phyloP scores from a whole-genome alignment of 2,113 vertebrate genomes.

The Rhinolophus ferrumequinum region DNA sequence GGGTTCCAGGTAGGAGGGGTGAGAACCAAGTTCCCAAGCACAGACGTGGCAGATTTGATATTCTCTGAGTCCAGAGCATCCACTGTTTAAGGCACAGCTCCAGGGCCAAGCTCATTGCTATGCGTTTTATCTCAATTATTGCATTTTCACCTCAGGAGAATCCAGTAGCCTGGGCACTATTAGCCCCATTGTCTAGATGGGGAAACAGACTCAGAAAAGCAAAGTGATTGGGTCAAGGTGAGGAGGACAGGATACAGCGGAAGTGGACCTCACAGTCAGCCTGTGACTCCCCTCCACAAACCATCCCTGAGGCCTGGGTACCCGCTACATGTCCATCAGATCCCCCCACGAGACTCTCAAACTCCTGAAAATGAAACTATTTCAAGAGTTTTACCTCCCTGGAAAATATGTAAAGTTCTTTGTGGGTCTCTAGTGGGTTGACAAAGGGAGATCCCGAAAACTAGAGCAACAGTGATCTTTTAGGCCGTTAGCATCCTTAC shows the following conservation, averaged over 20 bases:
- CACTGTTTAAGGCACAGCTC: neutral
- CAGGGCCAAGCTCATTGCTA: neutral
- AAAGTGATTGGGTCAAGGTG: neutral
- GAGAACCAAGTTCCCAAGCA: neutral
- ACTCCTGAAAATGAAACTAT: neutral
- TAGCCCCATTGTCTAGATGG: neutral
- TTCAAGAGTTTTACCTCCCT: neutral
- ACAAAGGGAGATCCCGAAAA: neutral
- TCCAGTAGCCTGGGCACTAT: neutral
- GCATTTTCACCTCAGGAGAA: neutral
- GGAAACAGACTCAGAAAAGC: neutral
- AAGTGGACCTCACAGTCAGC: neutral
- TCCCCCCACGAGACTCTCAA: neutral
- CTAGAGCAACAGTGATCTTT: accelerated
- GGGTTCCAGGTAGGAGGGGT: neutral
- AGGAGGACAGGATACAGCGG: neutral
- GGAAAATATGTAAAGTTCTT: neutral
- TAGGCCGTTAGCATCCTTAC: neutral
- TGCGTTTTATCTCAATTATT: neutral
- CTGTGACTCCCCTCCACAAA: neutral
- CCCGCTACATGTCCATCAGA: accelerated
- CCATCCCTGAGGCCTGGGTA: accelerated
- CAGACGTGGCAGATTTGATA: accelerated
- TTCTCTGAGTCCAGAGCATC: neutral
- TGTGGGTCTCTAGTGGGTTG: neutral